A percentile compares a stretch with the other conserved stretches of the same genome.
Evolutionary conservation across 2,113 vertebrate species (phyloP).

Genomic region (Gymnobelideus leadbeateri): DNA sequence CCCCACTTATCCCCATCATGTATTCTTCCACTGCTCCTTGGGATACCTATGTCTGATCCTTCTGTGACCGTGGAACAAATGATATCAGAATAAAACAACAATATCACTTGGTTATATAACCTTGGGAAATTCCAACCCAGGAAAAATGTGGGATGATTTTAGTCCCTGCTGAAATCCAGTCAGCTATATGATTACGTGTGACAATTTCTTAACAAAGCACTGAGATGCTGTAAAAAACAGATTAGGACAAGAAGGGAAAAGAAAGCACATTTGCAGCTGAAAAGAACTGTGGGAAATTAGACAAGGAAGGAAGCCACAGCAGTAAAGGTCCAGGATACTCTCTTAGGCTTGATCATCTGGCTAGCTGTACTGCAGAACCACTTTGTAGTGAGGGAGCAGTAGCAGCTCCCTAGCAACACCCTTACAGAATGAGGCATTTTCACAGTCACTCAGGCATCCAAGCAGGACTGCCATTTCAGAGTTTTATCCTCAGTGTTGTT

Average conservation of each 20-base stretch:
- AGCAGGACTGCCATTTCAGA: slow-evolving; percentile 12
- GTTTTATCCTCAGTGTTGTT: neutral
- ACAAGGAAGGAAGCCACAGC: slow-evolving; percentile 21
- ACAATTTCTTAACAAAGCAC: slow-evolving; percentile 12
- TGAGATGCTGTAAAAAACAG: neutral
- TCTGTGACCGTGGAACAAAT: neutral
- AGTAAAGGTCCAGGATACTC: neutral
- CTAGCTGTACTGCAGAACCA: neutral
- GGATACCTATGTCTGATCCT: neutral
- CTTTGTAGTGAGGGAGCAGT: slow-evolving; percentile 29
- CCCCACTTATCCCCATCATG: neutral
- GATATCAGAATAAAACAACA: neutral
- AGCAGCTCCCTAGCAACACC: slow-evolving; percentile 66
- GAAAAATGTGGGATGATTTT: slow-evolving; percentile 35
- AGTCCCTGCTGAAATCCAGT: slow-evolving; percentile 10
- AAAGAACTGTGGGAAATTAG: slow-evolving; percentile 31
- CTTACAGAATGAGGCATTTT: neutral
- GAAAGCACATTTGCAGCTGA: slow-evolving; percentile 26
- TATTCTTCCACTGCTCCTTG: neutral
- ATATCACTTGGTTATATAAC: neutral
- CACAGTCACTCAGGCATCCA: neutral
- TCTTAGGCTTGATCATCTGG: slow-evolving; percentile 14
- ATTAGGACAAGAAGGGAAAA: slow-evolving; percentile 15
- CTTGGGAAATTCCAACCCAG: slow-evolving; percentile 32
- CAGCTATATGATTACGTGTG: neutral